phyloP scores from a whole-genome alignment of 2,888 invertebrate species.

The Furcula furcula region DNA sequence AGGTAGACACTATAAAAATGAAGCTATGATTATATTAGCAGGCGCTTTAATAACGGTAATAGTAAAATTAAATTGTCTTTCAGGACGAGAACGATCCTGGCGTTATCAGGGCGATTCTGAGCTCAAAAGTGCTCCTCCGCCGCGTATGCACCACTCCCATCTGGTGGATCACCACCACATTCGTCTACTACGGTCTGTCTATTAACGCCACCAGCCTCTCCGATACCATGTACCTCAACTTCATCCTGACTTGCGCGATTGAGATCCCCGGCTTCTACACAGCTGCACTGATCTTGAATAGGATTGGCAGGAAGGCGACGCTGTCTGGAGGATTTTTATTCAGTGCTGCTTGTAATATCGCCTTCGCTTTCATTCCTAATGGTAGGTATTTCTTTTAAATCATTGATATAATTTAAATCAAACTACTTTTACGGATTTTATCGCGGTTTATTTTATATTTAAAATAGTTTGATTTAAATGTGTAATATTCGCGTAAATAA shows the following conservation, averaged over 20 bases:
- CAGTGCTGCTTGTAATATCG: conserved; percentile 75
- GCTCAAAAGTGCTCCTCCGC: conserved; percentile 74
- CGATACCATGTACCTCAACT: conserved; percentile 89
- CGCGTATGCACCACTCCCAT: conserved; percentile 85
- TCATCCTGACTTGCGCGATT: conserved; percentile 82
- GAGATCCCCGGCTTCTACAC: conserved; percentile 87
- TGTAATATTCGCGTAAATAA: too few relatives aligned
- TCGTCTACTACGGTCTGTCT: conserved; percentile 90
- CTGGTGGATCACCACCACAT: conserved; percentile 90
- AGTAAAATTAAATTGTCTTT: not conserved
- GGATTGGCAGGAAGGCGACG: conserved; percentile 83
- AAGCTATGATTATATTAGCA: too few relatives aligned
- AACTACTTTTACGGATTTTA: too few relatives aligned
- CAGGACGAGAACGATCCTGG: conserved; percentile 22
- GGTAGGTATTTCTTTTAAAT: conserved; percentile 61
- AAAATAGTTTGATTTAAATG: too few relatives aligned
- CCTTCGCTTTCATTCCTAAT: conserved; percentile 71
- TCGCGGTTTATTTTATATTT: too few relatives aligned
- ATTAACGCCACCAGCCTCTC: conserved; percentile 88
- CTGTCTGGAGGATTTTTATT: conserved; percentile 81
- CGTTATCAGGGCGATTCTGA: conserved; percentile 58
- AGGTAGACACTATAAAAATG: too few relatives aligned
- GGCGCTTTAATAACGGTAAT: too few relatives aligned
- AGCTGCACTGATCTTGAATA: conserved; percentile 83
- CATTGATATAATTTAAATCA: too few relatives aligned